Evolutionary conservation across 1,140 invertebrate genomes (phyloP), one percentile per base, ranked within the genome.

Genomic region (Pinna nobilis): DNA sequence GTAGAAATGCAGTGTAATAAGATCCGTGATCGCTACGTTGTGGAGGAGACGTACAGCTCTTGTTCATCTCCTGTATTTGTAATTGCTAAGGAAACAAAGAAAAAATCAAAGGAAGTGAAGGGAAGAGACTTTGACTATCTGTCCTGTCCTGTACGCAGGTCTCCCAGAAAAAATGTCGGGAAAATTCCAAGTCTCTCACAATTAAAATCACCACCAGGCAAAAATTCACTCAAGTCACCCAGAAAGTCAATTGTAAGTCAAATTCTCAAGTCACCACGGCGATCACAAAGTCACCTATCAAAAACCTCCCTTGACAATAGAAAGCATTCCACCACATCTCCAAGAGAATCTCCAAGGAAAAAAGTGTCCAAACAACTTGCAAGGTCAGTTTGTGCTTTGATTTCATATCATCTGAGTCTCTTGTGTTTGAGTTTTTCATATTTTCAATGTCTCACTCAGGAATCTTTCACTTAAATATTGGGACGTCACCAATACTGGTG

Each of bases 1-100:
- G 37, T 75, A 7, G 76, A 81, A 47, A 55, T 39, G 18, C 80
- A 78, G 49, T 73, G 69, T 18, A 72, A 76, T 41, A 79, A 74
- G 60, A 35, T 83, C 25, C 70, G 73, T 18, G 78, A 83, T 23
- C 70, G 64, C 47, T 78, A 77, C 53, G 68, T 83, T 25, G 75
- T 70, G 37, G 72, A 78, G 15, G 82, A 83, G 55, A 80, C 79
- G 0, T 64, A 70, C 37, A 81, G 76, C 47, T 81, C 79, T 9
- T 77, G 70, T 33, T 73, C 67, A 5, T 63, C 76, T 13, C 67
- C 61, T 9, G 37, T 64, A 7, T 71, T 75, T 33, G 35, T 67
- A 20, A 70, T 77, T 44, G 50, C 44, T 18, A 76, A 59, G 23
- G 76, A 78, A 13, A 30, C 53, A 30, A 57, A 57, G 37, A 20